Conservation (phyloP, 2,888 invertebrate species). For the Marronus borbonicus region DNA sequence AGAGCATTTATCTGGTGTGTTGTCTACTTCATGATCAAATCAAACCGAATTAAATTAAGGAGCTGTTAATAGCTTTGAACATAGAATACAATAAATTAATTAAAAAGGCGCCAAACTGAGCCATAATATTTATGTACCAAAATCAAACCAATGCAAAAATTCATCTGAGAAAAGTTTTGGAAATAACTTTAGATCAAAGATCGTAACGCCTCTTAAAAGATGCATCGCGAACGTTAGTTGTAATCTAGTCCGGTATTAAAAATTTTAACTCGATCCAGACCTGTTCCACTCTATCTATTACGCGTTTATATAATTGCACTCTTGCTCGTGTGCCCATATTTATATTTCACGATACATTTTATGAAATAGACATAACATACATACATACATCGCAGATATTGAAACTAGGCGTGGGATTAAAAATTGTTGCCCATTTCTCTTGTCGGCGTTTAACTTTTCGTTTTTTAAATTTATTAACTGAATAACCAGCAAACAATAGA, state of each 20-base stretch:
- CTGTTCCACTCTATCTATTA: background rate
- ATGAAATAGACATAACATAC: constrained; percentile 5
- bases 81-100: no score
- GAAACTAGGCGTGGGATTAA: constrained; percentile 27
- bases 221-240: no score
- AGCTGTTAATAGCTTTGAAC: no score
- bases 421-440: background rate
- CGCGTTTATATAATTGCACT: constrained; percentile 4
- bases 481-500: constrained; percentile 19
- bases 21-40: no score
- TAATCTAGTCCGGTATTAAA: background rate
- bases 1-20: no score
- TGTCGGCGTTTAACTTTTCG: constrained; percentile 3
- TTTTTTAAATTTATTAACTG: constrained; percentile 12
- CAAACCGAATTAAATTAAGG: no score
- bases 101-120: no score
- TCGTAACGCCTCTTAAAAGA: no score
- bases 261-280: background rate
- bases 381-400: constrained; percentile 5
- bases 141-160: no score
- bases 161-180: no score
- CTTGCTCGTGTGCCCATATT: background rate
- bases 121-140: no score
- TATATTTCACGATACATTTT: constrained; percentile 26
- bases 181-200: no score